Base-by-base conservation (phyloP, 2,113 vertebrate species). In the Planiliza haematocheilus region DNA sequence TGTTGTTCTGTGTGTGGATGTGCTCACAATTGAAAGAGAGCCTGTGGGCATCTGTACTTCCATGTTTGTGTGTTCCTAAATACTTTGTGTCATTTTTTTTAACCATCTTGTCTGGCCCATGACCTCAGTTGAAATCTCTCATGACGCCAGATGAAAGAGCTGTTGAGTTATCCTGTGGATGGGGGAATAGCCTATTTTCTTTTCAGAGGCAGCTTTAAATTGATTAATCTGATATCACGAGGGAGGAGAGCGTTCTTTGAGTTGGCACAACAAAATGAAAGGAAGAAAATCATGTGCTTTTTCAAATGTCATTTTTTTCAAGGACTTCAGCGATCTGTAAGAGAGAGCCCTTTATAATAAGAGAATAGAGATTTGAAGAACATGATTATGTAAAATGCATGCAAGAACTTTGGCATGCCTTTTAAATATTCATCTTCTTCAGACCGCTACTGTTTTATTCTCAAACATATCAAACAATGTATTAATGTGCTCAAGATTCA, bases 1-100 rank as follows among this genome's bases (percentile, higher is more conserved):
- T 81, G 73, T 50, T 63, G 52, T 53, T 39, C 51, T 62, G 49
- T 34, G n/a, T 46, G 48, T 38, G 49, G 52, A 59, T 49, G 55
- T 51, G 49, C 51, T 30, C 1, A 5, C 38, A 16, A 12, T 10
- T 16, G 2, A 36, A 66, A 60, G 21, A 2, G 20, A 51, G 46
- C 21, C 20, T 53, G 36, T 10, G 14, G 53, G 30, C 41, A 30
- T 34, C 20, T 3, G 53, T 56, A 30, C 24, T 2, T 30, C 24
- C 24, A 5, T 5, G 17, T 37, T 36, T 56, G 1, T 24, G 17
- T 18, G 14, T 36, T 55, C n/a, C 14, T 45, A 24, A 56, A 49
- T 18, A 50, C 3, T 37, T 8, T 0, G 8, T 43, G 18, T n/a
- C n/a, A 14, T 1, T 8, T 60, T 3, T 53, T 52, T 21, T 52